phyloP scores from a whole-genome alignment of 2,888 invertebrate genomes.

The Hydraecia micacea region DNA sequence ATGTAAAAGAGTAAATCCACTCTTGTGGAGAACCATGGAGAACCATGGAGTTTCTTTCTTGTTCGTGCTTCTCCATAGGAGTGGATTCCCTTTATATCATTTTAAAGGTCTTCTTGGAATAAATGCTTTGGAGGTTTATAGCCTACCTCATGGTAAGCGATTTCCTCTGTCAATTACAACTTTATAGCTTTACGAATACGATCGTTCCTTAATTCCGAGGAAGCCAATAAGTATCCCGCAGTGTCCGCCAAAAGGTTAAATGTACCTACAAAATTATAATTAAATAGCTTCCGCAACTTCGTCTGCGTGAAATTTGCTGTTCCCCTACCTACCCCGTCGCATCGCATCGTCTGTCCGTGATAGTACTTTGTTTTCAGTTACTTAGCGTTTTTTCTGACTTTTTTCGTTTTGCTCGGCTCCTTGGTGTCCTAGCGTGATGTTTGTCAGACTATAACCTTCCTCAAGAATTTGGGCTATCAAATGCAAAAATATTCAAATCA shows the following conservation, averaged over 20 bases:
- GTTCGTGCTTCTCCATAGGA: background rate
- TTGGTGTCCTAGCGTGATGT: too few relatives aligned
- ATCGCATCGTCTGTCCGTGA: too few relatives aligned
- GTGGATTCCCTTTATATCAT: background rate
- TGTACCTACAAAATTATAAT: background rate
- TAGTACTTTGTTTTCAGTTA: too few relatives aligned
- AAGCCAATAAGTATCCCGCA: background rate
- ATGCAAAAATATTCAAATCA: too few relatives aligned
- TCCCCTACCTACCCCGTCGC: too few relatives aligned
- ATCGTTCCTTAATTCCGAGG: background rate
- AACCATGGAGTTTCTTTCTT: too few relatives aligned
- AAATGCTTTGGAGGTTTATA: background rate
- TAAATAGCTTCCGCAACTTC: background rate
- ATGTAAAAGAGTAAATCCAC: background rate
- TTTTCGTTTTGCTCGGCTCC: too few relatives aligned
- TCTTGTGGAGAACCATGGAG: too few relatives aligned
- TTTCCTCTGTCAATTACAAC: conserved; percentile 1
- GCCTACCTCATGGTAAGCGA: background rate
- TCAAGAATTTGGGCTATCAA: too few relatives aligned
- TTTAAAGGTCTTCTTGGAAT: background rate
- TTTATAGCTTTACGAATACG: background rate
- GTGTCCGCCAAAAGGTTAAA: background rate
- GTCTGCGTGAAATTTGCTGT: too few relatives aligned
- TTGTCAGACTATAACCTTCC: too few relatives aligned
- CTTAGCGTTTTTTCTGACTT: too few relatives aligned